These are phyloP conservation scores for Pseudococcus jackbeardsleyi DNA, from an alignment of 2,888 invertebrate genomes.

Conservation along the genomic window DNA sequence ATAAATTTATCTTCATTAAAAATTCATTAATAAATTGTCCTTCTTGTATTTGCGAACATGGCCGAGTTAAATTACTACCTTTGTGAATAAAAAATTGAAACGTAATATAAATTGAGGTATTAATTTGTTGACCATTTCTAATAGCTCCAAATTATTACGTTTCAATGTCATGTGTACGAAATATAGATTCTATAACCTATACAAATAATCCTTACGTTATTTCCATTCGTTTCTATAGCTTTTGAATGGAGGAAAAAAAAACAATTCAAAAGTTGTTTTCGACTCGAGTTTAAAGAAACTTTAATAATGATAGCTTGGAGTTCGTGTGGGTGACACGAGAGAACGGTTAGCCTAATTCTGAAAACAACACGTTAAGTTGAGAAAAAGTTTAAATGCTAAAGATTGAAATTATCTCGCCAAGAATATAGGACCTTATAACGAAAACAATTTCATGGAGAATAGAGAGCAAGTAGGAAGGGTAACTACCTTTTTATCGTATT, in stretches of 20 bases:
- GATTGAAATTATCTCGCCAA: not conserved
- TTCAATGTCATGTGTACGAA: not conserved
- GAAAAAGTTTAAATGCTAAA: slow-evolving; percentile 11
- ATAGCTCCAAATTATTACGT: not conserved
- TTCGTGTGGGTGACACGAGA: not conserved
- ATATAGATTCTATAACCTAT: not conserved
- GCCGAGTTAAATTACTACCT: not conserved
- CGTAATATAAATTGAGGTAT: not conserved
- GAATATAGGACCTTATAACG: not conserved
- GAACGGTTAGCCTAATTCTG: slow-evolving; percentile 1
- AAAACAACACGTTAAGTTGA: slow-evolving; percentile 9
- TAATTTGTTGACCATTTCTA: slow-evolving; percentile 10
- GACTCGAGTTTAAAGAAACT: not conserved
- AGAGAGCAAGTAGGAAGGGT: not conserved
- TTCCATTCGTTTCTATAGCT: not conserved
- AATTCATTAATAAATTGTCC: slow-evolving; percentile 29
- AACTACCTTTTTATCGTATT: slow-evolving; percentile 11
- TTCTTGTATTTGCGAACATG: not conserved
- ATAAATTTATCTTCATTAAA: not conserved
- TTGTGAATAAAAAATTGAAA: not conserved
- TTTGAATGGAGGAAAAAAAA: not conserved
- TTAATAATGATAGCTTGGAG: not conserved
- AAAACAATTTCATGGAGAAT: not conserved
- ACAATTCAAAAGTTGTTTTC: not conserved
- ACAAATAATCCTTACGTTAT: not conserved